phyloP scores from a whole-genome alignment of 2,113 vertebrate genomes.

The Coptodon bakossiorum region DNA sequence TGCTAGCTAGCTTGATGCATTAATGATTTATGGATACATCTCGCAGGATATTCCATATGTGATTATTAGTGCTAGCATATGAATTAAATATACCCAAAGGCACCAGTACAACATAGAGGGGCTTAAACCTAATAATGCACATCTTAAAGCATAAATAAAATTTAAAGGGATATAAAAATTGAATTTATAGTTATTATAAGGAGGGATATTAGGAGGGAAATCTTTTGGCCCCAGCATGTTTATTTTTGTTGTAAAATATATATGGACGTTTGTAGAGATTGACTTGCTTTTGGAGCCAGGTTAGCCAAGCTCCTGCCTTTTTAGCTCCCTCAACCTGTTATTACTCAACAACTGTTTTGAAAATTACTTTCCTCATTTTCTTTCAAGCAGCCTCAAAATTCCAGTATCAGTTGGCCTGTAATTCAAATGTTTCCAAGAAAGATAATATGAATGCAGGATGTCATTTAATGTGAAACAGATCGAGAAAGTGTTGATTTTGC shows the following conservation, averaged over 20 bases:
- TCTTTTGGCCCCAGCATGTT: background rate
- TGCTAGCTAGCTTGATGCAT: background rate
- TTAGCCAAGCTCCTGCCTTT: background rate
- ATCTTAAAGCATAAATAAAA: background rate
- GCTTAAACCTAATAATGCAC: background rate
- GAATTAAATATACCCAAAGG: background rate
- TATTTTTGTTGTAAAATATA: background rate
- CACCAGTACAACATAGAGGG: background rate
- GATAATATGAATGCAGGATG: background rate
- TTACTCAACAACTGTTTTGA: background rate
- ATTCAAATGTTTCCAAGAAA: background rate
- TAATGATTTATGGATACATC: background rate
- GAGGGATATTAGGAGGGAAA: background rate
- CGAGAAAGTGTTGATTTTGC: background rate
- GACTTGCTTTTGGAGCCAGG: background rate
- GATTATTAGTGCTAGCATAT: background rate
- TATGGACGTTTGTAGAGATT: accelerated
- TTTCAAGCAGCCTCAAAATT: background rate
- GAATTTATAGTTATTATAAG: background rate
- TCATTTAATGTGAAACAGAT: background rate
- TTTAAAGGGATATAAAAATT: background rate
- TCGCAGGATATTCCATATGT: too few species aligned
- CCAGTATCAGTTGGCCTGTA: background rate
- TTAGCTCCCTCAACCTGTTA: background rate
- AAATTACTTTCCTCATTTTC: background rate